phyloP scores from a whole-genome alignment of 1,140 invertebrate genomes.

The Drosophila sturtevanti region DNA sequence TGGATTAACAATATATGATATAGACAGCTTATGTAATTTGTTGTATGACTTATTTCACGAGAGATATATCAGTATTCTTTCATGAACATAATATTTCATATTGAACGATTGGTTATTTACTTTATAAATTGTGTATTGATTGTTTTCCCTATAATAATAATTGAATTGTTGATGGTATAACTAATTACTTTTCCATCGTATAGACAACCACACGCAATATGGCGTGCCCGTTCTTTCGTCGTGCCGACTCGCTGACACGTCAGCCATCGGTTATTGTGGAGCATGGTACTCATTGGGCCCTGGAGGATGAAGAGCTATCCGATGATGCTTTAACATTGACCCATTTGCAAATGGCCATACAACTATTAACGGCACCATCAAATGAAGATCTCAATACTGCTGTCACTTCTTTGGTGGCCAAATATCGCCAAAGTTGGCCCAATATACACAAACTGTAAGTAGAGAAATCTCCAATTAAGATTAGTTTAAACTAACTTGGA shows the following conservation, averaged over 20 bases:
- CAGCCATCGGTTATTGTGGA: slow-evolving; percentile 79
- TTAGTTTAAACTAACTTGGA: neutral
- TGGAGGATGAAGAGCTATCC: slow-evolving; percentile 77
- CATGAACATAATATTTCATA: neutral
- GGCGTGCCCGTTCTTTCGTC: slow-evolving; percentile 82
- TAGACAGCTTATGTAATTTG: neutral
- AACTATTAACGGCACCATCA: slow-evolving; percentile 85
- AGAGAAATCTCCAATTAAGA: neutral
- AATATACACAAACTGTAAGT: slow-evolving; percentile 79
- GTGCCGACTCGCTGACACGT: slow-evolving; percentile 68
- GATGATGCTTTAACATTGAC: slow-evolving; percentile 83
- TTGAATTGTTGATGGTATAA: slow-evolving; percentile 24
- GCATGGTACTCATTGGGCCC: slow-evolving; percentile 66
- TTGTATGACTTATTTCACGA: neutral
- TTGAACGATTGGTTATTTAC: neutral
- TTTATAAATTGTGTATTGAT: neutral
- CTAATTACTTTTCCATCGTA: slow-evolving; percentile 9
- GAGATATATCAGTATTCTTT: no score
- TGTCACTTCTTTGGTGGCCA: slow-evolving; percentile 72
- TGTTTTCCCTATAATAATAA: slow-evolving; percentile 22
- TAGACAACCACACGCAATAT: slow-evolving; percentile 63
- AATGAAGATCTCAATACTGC: slow-evolving; percentile 82
- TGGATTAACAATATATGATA: neutral
- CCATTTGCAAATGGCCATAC: slow-evolving; percentile 85
- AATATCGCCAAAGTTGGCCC: slow-evolving; percentile 79